phyloP scores from a whole-genome alignment of 2,797 vertebrate species.

The Neostethus bicornis region DNA sequence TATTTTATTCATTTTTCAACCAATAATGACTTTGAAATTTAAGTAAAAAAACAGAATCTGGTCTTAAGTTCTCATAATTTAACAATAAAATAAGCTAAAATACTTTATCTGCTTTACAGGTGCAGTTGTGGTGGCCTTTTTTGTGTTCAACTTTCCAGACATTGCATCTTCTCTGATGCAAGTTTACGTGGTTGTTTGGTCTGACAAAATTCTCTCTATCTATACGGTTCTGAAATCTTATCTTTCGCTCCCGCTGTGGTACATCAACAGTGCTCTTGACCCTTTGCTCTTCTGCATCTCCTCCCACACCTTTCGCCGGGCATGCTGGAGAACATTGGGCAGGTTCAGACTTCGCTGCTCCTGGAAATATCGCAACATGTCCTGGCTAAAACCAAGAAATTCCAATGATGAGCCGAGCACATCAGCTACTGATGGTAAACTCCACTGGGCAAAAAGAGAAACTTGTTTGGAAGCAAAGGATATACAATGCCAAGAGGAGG shows the following conservation, averaged over 20 bases:
- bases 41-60: neutral
- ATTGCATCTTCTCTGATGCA: constrained; percentile 83
- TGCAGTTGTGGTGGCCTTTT: constrained; percentile 78
- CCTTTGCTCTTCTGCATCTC: constrained; percentile 83
- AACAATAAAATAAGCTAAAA: neutral
- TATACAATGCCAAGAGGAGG: neutral
- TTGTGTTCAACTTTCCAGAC: constrained; percentile 83
- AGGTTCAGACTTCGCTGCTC: constrained; percentile 50
- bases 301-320: constrained; percentile 78
- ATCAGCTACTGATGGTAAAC: constrained; percentile 31
- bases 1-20: neutral
- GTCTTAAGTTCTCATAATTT: neutral
- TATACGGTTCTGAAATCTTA: constrained; percentile 82
- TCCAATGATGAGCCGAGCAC: constrained; percentile 50
- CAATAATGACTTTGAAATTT: neutral
- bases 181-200: constrained; percentile 79
- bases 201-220: constrained; percentile 65
- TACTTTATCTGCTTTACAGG: constrained; percentile 55
- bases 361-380: constrained; percentile 11
- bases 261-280: constrained; percentile 81
- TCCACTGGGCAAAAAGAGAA: constrained; percentile 10
- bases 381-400: constrained; percentile 42
- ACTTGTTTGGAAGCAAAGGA: constrained; percentile 19
- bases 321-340: constrained; percentile 75
- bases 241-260: constrained; percentile 82